A percentile compares a stretch with the other conserved stretches of the same genome.
phyloP scores from a whole-genome alignment of 2,113 vertebrate genomes.

The Ceyx melanurus region DNA sequence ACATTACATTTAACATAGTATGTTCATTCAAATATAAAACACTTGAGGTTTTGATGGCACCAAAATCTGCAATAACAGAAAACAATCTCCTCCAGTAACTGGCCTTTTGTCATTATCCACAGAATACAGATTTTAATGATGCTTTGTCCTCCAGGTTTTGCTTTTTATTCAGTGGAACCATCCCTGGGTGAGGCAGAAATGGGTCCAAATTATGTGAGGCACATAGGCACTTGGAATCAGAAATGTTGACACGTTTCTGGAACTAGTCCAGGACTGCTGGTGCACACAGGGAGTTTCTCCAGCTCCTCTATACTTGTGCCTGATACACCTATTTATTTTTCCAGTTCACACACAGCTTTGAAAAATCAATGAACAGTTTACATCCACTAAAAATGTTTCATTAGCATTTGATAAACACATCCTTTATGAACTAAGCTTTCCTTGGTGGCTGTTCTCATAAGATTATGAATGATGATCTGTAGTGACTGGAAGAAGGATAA shows the following conservation, averaged over 20 bases:
- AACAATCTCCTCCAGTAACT: background rate
- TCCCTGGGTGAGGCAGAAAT: background rate
- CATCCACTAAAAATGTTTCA: background rate
- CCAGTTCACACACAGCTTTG: background rate
- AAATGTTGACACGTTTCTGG: background rate
- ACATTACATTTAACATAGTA: background rate
- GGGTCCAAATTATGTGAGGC: background rate
- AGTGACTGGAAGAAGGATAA: background rate
- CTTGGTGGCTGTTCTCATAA: background rate
- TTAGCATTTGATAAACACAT: constrained; percentile 27
- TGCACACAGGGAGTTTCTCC: background rate
- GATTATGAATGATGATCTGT: background rate
- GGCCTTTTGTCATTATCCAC: background rate
- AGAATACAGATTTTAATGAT: background rate
- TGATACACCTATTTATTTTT: background rate
- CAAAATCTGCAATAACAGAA: background rate
- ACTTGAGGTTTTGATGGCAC: background rate
- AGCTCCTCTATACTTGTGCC: background rate
- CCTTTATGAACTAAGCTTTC: background rate
- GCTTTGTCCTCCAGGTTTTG: background rate
- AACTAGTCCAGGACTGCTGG: background rate
- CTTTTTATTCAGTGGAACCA: background rate
- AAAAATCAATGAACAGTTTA: constrained; percentile 28
- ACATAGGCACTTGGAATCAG: background rate
- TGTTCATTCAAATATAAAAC: background rate